Base-by-base conservation (phyloP, 1,140 invertebrate species). In the Rhopalosiphum maidis region DNA sequence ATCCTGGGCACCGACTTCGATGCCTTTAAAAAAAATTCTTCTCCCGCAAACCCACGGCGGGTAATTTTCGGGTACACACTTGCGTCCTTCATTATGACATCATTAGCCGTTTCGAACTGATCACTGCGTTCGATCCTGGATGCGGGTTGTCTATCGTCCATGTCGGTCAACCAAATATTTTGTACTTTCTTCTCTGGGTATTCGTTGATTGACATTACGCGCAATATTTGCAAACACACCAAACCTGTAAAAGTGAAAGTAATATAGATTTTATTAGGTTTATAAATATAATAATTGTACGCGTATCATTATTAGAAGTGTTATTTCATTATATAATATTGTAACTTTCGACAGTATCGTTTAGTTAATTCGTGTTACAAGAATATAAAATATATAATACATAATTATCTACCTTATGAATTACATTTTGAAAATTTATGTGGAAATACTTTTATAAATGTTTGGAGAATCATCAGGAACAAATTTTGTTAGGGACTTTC, bases 11-110 rank as follows among this genome's bases (percentile, higher is more conserved):
- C 91, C 37, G 90, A 91, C 35, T 94, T 94, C 1, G 93, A 92
- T 0, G 91, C 93, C n/a, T 94, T 94, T 22, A 88, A 37, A n/a
- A 91, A 94, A 41, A 94, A 94, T 23, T 94, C 93, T 30, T 94
- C 93, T 18, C 93, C 93, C 0, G 93, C 93, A 35, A 77, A 94
- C 7, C 93, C 93, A 35, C 93, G 48, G 23, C 93, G 60, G 21
- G 11, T 43, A 0, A 94, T 77, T 25, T 88, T 87, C 5, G 93
- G 93, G 23, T 77, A 90, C 4, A 46, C 15, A 22, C 77, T 86
- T 1, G 46, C 82, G 15, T 86, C 35, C 18, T 93, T 93, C 35
- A 86, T 21, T 8, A 86, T 9, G 15, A 93, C 22, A 6, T 93
- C 91, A 30, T 37, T 85, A 4, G 37, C 8, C 21, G 77, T 37